Percentiles rank a stretch among this genome's conserved stretches.
These are phyloP conservation scores for Andrena cerasifolii DNA, from an alignment of 1,140 invertebrate species.

Conservation along the genomic window DNA sequence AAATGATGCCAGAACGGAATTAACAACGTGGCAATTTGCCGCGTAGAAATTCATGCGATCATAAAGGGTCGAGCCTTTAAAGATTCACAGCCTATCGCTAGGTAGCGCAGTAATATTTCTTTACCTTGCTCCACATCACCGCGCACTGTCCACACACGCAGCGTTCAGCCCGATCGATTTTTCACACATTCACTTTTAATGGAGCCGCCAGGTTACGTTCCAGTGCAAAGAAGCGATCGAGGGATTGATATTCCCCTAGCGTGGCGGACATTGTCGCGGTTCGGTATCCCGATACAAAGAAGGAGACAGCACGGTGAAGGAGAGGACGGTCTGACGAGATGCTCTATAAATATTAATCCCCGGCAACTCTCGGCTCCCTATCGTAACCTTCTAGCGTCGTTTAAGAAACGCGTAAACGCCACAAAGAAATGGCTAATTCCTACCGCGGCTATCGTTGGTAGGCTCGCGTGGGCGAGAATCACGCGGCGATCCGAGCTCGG, in stretches of 20 bases:
- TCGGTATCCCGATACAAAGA: conserved; percentile 31
- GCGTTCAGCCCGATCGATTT: conserved; percentile 40
- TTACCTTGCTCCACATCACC: background rate
- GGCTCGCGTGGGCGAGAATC: conserved; percentile 25
- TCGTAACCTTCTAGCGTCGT: conserved; percentile 30
- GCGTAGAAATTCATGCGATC: background rate
- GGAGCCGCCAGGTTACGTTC: conserved; percentile 5
- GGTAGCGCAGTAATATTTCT: background rate
- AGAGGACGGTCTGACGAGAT: conserved; percentile 30
- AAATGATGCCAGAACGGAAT: too few species aligned
- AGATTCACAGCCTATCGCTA: conserved; percentile 17
- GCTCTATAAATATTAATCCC: conserved; percentile 55
- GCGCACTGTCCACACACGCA: background rate
- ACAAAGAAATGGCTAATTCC: conserved; percentile 55
- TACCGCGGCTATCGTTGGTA: conserved; percentile 9
- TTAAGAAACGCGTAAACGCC: conserved; percentile 48
- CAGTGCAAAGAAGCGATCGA: conserved; percentile 31
- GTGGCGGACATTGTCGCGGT: conserved; percentile 44
- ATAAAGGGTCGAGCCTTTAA: background rate
- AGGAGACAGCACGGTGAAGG: background rate
- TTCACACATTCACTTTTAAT: conserved; percentile 50
- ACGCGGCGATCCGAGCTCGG: background rate
- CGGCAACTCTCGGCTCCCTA: background rate
- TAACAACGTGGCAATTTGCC: background rate
- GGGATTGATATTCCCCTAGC: conserved; percentile 32